phyloP scores from a whole-genome alignment of 2,888 invertebrate genomes.

The Pollenia labialis region DNA sequence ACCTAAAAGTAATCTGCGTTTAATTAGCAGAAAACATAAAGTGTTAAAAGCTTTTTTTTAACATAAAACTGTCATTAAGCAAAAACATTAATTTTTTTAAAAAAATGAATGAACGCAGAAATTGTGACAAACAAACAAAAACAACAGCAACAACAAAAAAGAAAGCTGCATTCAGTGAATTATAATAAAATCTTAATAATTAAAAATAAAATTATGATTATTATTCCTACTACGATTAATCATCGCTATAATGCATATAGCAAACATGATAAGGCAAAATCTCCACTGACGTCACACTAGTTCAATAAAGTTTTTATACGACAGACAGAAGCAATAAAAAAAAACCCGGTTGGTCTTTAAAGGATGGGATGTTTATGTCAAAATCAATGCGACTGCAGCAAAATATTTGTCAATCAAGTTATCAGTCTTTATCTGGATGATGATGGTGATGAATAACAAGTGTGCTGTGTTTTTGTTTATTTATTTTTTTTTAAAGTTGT shows the following conservation, averaged over 20 bases:
- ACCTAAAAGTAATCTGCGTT: conserved; percentile 26
- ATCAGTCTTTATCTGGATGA: conserved; percentile 59
- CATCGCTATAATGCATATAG: conserved; percentile 13
- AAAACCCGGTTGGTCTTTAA: not conserved
- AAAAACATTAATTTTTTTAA: not conserved
- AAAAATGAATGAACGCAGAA: conserved; percentile 10
- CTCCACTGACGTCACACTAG: conserved; percentile 42
- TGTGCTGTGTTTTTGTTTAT: conserved; percentile 37
- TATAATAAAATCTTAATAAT: conserved; percentile 12
- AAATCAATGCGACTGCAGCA: conserved; percentile 44
- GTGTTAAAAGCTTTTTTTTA: conserved; percentile 9
- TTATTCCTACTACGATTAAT: conserved; percentile 32
- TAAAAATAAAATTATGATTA: not conserved
- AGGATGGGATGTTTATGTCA: conserved; percentile 43
- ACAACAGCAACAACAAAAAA: not conserved
- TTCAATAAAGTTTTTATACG: not conserved
- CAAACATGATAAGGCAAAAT: conserved; percentile 38
- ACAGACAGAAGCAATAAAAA: not conserved
- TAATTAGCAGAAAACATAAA: conserved; percentile 32
- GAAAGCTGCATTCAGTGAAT: conserved; percentile 18
- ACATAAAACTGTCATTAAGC: conserved; percentile 37
- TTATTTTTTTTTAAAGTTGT: conserved; percentile 9
- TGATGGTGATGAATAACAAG: conserved; percentile 27
- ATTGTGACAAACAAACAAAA: not conserved
- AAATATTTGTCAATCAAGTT: conserved; percentile 57